phyloP scores from a whole-genome alignment of 1,140 invertebrate species.

The Zophobas morio region DNA sequence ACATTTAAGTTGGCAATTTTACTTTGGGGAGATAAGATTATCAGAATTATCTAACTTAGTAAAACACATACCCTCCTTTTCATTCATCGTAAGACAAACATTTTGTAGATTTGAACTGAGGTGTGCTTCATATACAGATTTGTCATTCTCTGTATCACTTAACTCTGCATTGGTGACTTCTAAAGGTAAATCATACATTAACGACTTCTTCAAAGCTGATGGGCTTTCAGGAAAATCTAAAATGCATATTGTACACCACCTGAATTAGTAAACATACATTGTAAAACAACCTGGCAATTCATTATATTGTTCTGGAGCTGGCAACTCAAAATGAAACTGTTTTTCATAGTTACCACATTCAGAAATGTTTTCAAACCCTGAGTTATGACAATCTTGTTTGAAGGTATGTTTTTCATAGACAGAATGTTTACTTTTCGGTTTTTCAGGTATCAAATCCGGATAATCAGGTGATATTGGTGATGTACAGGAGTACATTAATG shows the following conservation, averaged over 20 bases:
- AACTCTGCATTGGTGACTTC: conserved; percentile 53
- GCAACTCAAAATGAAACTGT: conserved; percentile 54
- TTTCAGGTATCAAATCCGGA: conserved; percentile 66
- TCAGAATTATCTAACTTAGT: conserved; percentile 16
- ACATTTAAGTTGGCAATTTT: too few relatives aligned
- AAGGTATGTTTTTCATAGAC: conserved; percentile 58
- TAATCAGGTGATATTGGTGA: conserved; percentile 62
- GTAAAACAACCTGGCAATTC: conserved; percentile 59
- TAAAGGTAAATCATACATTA: conserved; percentile 63
- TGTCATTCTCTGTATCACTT: conserved; percentile 67
- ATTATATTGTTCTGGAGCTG: conserved; percentile 58
- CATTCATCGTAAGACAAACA: conserved; percentile 66
- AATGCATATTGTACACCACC: conserved; percentile 16
- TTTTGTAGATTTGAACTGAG: conserved; percentile 67
- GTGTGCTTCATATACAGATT: conserved; percentile 66
- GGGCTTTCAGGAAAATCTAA: conserved; percentile 64
- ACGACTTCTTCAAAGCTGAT: conserved; percentile 61
- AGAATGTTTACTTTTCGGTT: conserved; percentile 56
- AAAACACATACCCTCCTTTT: conserved; percentile 63
- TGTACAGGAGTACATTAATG: conserved; percentile 64
- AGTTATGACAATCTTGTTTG: conserved; percentile 60
- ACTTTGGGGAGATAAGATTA: not conserved
- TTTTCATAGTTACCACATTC: conserved; percentile 56
- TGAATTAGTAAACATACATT: not conserved
- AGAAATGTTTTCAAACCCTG: conserved; percentile 49